Base-by-base conservation (phyloP, 2,888 invertebrate species). In the Lepetodrilus schrolli region DNA sequence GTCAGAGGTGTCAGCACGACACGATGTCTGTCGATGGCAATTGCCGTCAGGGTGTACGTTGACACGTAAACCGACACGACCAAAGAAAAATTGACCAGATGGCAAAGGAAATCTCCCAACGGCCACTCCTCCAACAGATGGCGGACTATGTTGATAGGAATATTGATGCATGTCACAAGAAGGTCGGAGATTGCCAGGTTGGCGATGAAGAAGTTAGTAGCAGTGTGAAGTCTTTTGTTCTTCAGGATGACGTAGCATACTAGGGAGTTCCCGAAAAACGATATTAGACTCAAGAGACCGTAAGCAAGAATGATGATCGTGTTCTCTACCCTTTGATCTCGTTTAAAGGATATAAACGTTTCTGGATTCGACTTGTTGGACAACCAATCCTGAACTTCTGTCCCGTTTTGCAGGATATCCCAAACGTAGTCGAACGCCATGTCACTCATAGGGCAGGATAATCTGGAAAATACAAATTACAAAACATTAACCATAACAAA, bases 11-110 rank as follows among this genome's bases (percentile, higher is more conserved):
- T 89, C 72, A 91, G 84, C 20, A 91, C 89, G 13, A 91, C 91
- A 78, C 85, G 77, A 79, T 91, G 91, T 23, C 92, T 81, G 80
- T 92, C 91, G 4, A 91, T 65, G 2, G 91, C 91, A 51, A 92
- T 91, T 23, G 88, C 89, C 4, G 90, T 89, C 87, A 92, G 89
- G 0, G 91, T 92, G 78, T 91, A 90, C 2, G 91, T 91, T 0
- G 91, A 91, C 20, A 91, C 91, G 80, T 91, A 91, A 1, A 90
- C 90, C 2, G 90, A 89, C 7, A 88, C 84, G 71, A 91, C 90
- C 66, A 91, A 88, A 2, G 91, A 88, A 71, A 91, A 90, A 51
- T 91, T 91, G 30, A 91, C 88, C 48, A 90, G 76, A 37, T 87
- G 87, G 79, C 92, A 92, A 78, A 91, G 84, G 48, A 89, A 82